Evolutionary conservation across 1,140 invertebrate genomes (phyloP), one percentile per base, ranked within the genome.

Genomic region (Epicauta chinensis): DNA sequence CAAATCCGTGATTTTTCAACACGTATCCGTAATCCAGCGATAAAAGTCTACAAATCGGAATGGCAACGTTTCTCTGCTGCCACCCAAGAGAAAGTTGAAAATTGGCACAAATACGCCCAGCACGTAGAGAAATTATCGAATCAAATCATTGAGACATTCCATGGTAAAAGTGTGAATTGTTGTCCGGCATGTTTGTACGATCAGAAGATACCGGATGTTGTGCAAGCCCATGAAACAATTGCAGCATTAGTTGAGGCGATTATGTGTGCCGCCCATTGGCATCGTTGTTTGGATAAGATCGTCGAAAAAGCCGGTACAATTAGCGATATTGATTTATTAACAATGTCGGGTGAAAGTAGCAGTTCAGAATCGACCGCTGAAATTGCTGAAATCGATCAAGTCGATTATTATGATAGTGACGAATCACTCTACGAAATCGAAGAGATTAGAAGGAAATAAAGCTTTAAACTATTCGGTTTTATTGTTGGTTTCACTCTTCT

Each of bases 151-250:
- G 52, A 60, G 2, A 60, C 60, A 39, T 65, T 65, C 56, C 55
- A 56, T 14, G 54, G 40, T 2, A 64, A 63, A 17, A 38, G 37
- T 23, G 55, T 66, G 7, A 58, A 51, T 9, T 66, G 64, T 49
- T 66, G 64, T 54, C 55, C 59, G 6, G 63, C 63, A 54, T 66
- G 64, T 51, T 43, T 66, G 16, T 46, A 66, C 37, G 59, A 63
- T 50, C 60, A 65, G 14, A 47, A 62, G 16, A 66, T 66, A 13
- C 58, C 56, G 10, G 50, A 64, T 45, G 61, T 63, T n/a, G 58
- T 60, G n/a, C 52, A 58, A 2, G 64, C 63, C 7, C 64, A 66
- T 35, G 54, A 60, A 31, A 63, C 62, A 6, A 36, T 62, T 16
- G 53, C 54, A 41, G 58, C 63, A 12, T 38, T 66, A 10, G 60